phyloP scores from a whole-genome alignment of 2,797 vertebrate genomes.

The Sebastes itinus region DNA sequence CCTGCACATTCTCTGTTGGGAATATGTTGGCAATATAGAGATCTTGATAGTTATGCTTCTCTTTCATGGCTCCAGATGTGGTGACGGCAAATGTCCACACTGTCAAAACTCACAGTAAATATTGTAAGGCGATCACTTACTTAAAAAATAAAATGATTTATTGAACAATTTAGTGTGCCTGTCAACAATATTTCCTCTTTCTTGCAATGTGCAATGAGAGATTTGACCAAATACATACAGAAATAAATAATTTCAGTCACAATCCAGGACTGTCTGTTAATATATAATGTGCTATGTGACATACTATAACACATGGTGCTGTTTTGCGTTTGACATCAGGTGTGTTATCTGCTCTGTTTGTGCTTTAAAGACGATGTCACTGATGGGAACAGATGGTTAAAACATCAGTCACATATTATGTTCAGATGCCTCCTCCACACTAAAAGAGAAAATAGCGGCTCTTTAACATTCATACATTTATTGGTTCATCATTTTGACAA shows the following conservation, averaged over 20 bases:
- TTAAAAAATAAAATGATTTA: neutral
- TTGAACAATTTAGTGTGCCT: neutral
- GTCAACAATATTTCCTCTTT: no score
- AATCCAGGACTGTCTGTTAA: neutral
- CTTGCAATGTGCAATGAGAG: neutral
- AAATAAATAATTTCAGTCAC: neutral
- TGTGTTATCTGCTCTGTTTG: neutral
- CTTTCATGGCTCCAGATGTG: neutral
- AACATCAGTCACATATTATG: neutral
- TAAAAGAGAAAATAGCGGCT: neutral
- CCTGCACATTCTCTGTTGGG: neutral
- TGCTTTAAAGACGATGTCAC: neutral
- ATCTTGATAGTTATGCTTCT: neutral
- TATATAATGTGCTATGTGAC: neutral
- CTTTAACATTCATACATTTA: neutral
- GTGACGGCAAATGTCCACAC: neutral
- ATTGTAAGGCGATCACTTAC: neutral
- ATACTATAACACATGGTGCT: neutral
- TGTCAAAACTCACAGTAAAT: neutral
- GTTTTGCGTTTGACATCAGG: constrained; percentile 16
- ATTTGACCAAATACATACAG: neutral
- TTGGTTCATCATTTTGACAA: neutral
- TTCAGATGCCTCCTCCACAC: neutral
- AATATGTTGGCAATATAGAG: neutral
- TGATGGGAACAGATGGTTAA: constrained; percentile 27